Conservation (phyloP, 2,113 vertebrate genomes). For the Gymnocephalus cernua region DNA sequence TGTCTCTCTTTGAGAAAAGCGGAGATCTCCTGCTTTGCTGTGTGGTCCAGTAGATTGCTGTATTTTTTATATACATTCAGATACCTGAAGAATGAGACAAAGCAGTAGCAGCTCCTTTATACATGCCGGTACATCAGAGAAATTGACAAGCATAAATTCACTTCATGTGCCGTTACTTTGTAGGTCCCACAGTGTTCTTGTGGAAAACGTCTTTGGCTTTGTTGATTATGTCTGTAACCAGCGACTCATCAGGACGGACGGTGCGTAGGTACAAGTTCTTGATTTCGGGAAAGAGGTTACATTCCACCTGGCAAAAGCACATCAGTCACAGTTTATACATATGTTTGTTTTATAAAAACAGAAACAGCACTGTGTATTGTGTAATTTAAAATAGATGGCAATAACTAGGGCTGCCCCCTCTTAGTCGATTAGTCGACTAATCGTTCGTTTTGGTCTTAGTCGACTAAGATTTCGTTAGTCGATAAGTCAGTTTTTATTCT, state of each 20-base stretch:
- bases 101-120: not conserved
- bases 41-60: slow-evolving; percentile 85
- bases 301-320: slow-evolving; percentile 88
- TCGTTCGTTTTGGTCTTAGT: no score
- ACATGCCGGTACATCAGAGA: not conserved
- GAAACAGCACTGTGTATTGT: not conserved
- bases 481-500: no score
- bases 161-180: slow-evolving; percentile 81
- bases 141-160: not conserved
- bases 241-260: slow-evolving; percentile 83
- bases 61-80: slow-evolving; percentile 89
- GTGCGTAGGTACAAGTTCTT: slow-evolving; percentile 82
- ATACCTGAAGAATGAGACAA: slow-evolving; percentile 85
- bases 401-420: no score
- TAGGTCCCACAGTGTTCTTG: slow-evolving; percentile 88
- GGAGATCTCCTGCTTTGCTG: slow-evolving; percentile 80
- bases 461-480: no score
- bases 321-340: slow-evolving; percentile 2
- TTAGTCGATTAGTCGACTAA: no score
- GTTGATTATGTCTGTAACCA: slow-evolving; percentile 85
- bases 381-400: not conserved
- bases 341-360: not conserved
- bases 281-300: slow-evolving; percentile 85
- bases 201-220: slow-evolving; percentile 86
- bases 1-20: slow-evolving; percentile 86